Percentiles rank a stretch among this genome's conserved stretches.
Conservation (phyloP, 1,140 invertebrate species). For the Bombus impatiens region DNA sequence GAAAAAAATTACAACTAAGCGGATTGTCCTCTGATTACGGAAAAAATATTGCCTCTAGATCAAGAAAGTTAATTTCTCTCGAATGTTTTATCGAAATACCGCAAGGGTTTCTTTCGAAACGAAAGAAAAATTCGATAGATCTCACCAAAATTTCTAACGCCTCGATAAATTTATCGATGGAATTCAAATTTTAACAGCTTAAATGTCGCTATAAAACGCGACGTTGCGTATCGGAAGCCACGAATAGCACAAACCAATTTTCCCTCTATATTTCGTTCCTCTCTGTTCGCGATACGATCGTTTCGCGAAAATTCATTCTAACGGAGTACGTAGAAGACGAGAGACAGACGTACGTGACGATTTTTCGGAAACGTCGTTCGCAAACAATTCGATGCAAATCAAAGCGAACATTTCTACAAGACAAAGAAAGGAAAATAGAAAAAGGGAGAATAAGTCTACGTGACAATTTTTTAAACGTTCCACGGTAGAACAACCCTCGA, state of each 20-base stretch:
- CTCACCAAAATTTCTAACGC: too few relatives aligned
- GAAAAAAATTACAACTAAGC: background rate
- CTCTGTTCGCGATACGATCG: background rate
- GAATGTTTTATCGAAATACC: background rate
- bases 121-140: too few relatives aligned
- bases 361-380: constrained; percentile 32
- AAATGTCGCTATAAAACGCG: too few relatives aligned
- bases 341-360: constrained; percentile 20
- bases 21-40: too few relatives aligned
- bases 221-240: background rate
- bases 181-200: too few relatives aligned
- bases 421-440: background rate
- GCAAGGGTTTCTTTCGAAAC: too few relatives aligned
- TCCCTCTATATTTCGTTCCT: too few relatives aligned
- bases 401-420: background rate
- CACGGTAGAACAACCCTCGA: background rate
- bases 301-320: background rate
- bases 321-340: too few relatives aligned
- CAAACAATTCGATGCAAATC: constrained; percentile 48
- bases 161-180: too few relatives aligned
- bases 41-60: background rate
- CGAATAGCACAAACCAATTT: background rate
- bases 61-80: background rate
- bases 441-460: background rate
- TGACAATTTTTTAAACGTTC: constrained; percentile 18